Conservation (phyloP, 2,797 vertebrate species). For the Anas flavirostris region DNA sequence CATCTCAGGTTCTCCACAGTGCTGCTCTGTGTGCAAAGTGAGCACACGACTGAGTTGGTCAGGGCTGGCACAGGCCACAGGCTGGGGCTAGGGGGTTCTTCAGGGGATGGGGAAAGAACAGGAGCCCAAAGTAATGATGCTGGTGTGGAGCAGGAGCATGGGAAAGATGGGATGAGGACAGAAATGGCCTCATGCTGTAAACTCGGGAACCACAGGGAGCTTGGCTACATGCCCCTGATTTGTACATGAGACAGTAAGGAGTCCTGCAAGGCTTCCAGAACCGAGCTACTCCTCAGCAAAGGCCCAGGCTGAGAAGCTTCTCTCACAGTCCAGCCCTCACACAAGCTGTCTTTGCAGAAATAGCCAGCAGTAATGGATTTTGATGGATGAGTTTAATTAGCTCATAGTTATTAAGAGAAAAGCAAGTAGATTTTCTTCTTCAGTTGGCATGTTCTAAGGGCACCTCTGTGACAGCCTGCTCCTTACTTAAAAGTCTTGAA, state of each 20-base stretch:
- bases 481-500: not conserved
- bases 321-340: not conserved
- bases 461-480: not conserved
- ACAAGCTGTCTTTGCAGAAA: not conserved
- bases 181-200: not conserved
- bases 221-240: not conserved
- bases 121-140: not conserved
- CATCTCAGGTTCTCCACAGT: not conserved
- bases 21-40: not conserved
- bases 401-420: not conserved
- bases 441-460: not conserved
- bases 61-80: not conserved
- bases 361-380: not conserved
- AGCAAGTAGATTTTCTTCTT: not conserved
- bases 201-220: fast-evolving
- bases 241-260: not conserved
- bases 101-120: not conserved
- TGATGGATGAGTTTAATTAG: constrained; percentile 10
- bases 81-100: not conserved
- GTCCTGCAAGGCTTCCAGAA: not conserved
- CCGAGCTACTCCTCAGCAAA: not conserved
- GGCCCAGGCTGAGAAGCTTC: not conserved
- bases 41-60: not conserved
- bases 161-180: not conserved
- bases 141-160: not conserved